Base-by-base conservation (phyloP, 2,113 vertebrate genomes). In the Fulica atra region DNA sequence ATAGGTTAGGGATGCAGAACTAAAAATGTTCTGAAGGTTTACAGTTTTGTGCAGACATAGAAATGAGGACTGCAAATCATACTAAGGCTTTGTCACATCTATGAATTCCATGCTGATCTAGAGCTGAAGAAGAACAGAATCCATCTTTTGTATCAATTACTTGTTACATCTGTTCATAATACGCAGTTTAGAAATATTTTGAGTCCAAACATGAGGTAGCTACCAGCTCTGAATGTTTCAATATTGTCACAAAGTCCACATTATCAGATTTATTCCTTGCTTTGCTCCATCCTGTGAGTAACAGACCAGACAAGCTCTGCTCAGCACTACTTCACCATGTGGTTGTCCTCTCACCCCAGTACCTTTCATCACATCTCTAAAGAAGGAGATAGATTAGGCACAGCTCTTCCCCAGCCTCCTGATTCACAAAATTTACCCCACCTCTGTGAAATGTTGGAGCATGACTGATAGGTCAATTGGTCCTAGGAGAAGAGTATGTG, bases 31-130 rank as follows among this genome's bases (percentile, higher is more conserved):
- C 17, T 60, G 50, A 83, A 80, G 8, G 13, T 77, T 73, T 73
- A 17, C 10, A 65, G 35, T 16, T 73, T 70, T 61, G 11, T 19
- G 2, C 48, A 42, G 69, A 21, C 26, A 81, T 87, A 66, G 42
- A 92, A 79, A 79, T 31, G 9, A 57, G 16, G 33, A 68, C 8
- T 69, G 28, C 5, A 73, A 66, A 91, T 69, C 23, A 35, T 26
- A 38, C 0, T 15, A 31, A 87, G 33, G 17, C 33, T 80, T 73
- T 2, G 0, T 4, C 5, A 1, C 0, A 2, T 48, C 38, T 63
- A 2, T 74, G 38, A 51, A 79, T 79, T 89, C n/a, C 19, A 10
- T 87, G 57, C 8, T 91, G 5, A 3, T 54, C 7, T 38, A 51
- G 7, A 60, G 5, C 28, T 68, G 42, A 84, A 70, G 56, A 79